Percentiles rank a stretch among this genome's conserved stretches.
Evolutionary conservation across 2,113 vertebrate genomes (phyloP).

Genomic region (Lepisosteus oculatus): DNA sequence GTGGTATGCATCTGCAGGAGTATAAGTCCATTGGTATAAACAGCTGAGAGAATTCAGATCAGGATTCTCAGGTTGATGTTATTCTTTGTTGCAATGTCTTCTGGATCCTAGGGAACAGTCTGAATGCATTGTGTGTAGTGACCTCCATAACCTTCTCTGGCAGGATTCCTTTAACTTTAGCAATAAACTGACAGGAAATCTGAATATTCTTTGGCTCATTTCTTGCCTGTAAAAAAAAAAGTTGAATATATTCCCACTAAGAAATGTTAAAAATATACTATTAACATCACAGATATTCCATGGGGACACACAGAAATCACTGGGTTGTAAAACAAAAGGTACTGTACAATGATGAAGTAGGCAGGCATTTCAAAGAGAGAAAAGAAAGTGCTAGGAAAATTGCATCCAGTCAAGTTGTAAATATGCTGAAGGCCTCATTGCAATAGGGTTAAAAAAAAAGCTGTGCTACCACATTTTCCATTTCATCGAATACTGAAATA

Average conservation of each 20-base stretch:
- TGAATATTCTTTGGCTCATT: slow-evolving; percentile 46
- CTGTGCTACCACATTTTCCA: no score
- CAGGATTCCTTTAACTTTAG: slow-evolving; percentile 42
- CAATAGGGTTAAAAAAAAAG: no score
- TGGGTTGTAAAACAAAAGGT: no score
- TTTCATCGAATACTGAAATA: no score
- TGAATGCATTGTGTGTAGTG: slow-evolving; percentile 43
- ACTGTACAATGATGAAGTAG: no score
- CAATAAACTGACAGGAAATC: slow-evolving; percentile 41
- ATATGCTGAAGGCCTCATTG: no score
- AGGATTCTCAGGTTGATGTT: neutral
- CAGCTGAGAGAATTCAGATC: neutral
- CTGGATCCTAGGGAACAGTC: slow-evolving; percentile 48
- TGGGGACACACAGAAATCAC: neutral
- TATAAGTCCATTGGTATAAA: no score
- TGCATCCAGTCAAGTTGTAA: no score
- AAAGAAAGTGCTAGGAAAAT: slow-evolving; percentile 20
- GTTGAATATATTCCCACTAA: neutral
- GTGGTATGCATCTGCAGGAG: no score
- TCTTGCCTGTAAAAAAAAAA: slow-evolving; percentile 36
- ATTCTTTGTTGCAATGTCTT: neutral
- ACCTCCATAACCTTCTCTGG: slow-evolving; percentile 38
- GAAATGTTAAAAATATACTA: neutral
- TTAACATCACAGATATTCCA: no score
- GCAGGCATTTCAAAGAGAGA: neutral